Base-by-base conservation (phyloP, 2,113 vertebrate species). In the Elgaria multicarinata region DNA sequence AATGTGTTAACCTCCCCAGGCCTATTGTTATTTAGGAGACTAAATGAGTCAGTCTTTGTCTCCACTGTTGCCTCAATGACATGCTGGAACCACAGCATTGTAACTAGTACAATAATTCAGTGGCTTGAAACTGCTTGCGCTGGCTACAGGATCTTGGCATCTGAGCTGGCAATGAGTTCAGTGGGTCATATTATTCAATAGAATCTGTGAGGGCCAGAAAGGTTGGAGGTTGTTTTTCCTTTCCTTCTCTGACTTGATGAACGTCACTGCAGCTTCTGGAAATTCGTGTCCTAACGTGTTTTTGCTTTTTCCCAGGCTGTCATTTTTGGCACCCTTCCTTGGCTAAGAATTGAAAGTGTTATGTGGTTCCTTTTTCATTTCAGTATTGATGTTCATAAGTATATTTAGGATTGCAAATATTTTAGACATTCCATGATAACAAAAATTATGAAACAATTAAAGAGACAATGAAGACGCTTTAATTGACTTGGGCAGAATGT, bases 241-340 rank as follows among this genome's bases (percentile, higher is more conserved):
- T 75, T 28, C 53, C 22, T 89, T 76, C 58, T 50, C 8, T 89
- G n/a, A 67, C 62, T 84, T 67, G 33, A 66, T 84, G 72, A 89
- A 66, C 44, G 12, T 76, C 26, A 4, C 42, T 66, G 42, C 72
- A 83, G 33, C 28, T 10, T 76, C 55, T 89, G 33, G 53, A 66
- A 84, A 77, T 89, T 67, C 81, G 9, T 50, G 16, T 77, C 58
- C 58, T 83, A 74, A 76, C 55, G 31, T 66, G 80, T 76, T 75
- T 46, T 67, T 82, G 36, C 44, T n/a, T 53, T 66, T 74, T n/a
- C 66, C 62, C 53, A 44, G n/a, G 53, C 79, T 84, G 58, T 77
- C 26, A 8, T 67, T 67, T 66, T 75, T n/a, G 69, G 67, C 42
- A 66, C 33, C 24, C 46, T 66, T 89, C 24, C 26, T 77, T 89